Evolutionary conservation across 2,797 vertebrate genomes (phyloP).

Genomic region (Peromyscus attwateri): DNA sequence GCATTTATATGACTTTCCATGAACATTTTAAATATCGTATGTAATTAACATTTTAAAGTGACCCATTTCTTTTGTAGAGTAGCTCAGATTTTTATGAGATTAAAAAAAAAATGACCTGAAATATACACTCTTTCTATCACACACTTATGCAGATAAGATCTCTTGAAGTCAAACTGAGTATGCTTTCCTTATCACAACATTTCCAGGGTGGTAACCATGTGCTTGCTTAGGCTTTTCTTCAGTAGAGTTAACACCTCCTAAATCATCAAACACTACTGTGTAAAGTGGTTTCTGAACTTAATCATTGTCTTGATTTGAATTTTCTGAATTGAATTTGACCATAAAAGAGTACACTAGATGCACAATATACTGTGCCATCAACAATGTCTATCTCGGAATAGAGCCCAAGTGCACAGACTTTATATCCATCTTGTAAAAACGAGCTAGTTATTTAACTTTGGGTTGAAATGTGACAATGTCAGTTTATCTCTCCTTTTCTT

Average conservation of each 20-base stretch:
- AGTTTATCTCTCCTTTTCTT: background rate
- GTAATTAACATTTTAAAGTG: constrained; percentile 25
- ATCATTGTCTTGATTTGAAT: constrained; percentile 14
- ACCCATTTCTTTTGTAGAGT: background rate
- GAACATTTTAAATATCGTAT: constrained; percentile 43
- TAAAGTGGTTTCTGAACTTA: background rate
- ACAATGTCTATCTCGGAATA: background rate
- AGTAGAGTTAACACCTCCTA: background rate
- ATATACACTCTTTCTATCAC: background rate
- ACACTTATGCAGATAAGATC: background rate
- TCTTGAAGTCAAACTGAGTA: background rate
- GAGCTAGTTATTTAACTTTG: constrained; percentile 13
- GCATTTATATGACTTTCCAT: constrained; percentile 1
- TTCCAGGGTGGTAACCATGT: background rate
- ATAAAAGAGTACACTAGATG: background rate
- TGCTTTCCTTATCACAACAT: constrained; percentile 33
- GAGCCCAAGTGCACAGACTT: background rate
- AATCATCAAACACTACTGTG: background rate
- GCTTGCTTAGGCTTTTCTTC: background rate
- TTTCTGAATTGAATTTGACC: background rate
- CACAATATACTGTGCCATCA: background rate
- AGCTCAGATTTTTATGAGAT: constrained; percentile 35
- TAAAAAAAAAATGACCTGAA: constrained; percentile 32
- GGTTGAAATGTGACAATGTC: background rate
- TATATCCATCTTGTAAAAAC: background rate